Base-by-base conservation (phyloP, 2,113 vertebrate genomes). In the Scolopax mira region DNA sequence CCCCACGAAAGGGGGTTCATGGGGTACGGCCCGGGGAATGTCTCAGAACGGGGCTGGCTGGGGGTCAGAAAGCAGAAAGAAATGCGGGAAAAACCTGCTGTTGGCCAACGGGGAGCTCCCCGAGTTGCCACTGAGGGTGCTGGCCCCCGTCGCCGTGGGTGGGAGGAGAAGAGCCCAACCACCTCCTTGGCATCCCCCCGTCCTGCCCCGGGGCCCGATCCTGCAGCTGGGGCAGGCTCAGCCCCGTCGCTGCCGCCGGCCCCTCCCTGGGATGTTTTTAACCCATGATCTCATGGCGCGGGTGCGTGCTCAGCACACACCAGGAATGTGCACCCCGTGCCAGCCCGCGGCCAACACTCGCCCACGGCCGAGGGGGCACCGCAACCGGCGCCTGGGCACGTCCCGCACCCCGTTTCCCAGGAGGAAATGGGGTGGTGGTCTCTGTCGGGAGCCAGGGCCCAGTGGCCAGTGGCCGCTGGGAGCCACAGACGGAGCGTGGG, bases 341-440 rank as follows among this genome's bases (percentile, higher is more conserved):
- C 25, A 3, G 55, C 54, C 0, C 1, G 48, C 13, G 3, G 65
- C 90, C 66, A 5, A 6, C 0, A 33, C 79, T 77, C 19, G 18
- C 79, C 79, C 75, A 7, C 10, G 11, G 33, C 35, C 3, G 0
- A 1, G 33, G 15, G 35, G 62, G 4, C 27, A 41, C 86, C 6
- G 2, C 4, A 0, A 23, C 24, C 4, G 2, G 1, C 11, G 11
- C 54, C 15, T 0, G 24, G n/a, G 30, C 2, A 0, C 21, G 0
- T 67, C 24, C 78, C 42, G 4, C 61, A 13, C 5, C 27, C 22
- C 1, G 0, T 44, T 27, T 5, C 5, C 35, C 4, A 16, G n/a
- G 42, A 35, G 18, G 18, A 52, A 52, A 52, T 6, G 49, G 13
- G 24, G 22, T n/a, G 70, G 16, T 25, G 5, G 6, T 2, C 67